Evolutionary conservation across 2,888 invertebrate species (phyloP), one percentile per base, ranked within the genome.

Genomic region (Chelonus formosanus): DNA sequence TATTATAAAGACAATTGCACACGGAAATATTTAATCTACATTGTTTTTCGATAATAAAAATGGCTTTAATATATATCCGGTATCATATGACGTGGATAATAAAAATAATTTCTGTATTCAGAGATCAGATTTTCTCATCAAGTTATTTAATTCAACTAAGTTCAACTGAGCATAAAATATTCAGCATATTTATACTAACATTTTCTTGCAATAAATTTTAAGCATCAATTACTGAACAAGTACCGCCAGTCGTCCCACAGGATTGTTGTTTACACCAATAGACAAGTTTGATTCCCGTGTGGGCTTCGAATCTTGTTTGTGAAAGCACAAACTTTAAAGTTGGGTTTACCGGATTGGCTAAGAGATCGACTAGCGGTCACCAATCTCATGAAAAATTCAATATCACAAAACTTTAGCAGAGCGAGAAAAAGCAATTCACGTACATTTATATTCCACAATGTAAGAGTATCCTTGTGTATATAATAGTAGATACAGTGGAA

Each of bases 291-390:
- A 67, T 54, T 74, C 74, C 74, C 73, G 65, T 8, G 71, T 68
- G 75, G 67, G 50, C 71, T 70, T 58, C 70, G 69, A 74, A 73
- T 71, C 71, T 66, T 66, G 65, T 63, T 67, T 65, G 68, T 63
- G 71, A 71, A 74, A 78, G 72, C 73, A 69, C 67, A 74, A 78
- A 77, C 72, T 77, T 76, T 75, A 72, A 77, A 75, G 71, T 71
- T 71, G 59, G 58, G 32, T 48, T 44, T 52, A 43, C 8, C 55
- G 40, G 20, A 57, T 44, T 45, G 47, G 45, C 31, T 35, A n/a
- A 10, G 61, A 40, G 44, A 35, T 44, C 45, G 20, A 59, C 43
- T 20, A 60, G 54, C 66, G 71, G 69, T 66, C 66, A 68, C 69
- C 70, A 67, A 65, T 70, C 69, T 32, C 65, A 45, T 79, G 73